Percentiles rank a stretch among this genome's conserved stretches.
phyloP scores from a whole-genome alignment of 2,888 invertebrate species.

The Drosophila antonietae region DNA sequence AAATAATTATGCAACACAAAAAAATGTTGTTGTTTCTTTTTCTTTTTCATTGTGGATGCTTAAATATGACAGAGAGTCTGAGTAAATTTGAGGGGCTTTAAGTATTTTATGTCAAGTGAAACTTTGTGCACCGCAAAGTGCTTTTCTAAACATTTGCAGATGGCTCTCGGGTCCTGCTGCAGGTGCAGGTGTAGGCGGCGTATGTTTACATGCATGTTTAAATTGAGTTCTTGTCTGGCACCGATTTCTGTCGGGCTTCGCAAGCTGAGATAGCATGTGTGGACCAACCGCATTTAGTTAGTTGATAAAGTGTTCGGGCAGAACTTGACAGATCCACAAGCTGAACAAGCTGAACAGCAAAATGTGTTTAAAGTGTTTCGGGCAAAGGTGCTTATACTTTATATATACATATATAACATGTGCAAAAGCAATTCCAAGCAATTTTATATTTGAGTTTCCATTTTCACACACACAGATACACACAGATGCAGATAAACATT shows the following conservation, averaged over 20 bases:
- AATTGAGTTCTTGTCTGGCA: constrained; percentile 15
- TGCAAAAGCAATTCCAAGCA: constrained; percentile 47
- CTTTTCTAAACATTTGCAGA: constrained; percentile 58
- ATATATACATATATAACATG: constrained; percentile 13
- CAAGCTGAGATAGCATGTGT: constrained; percentile 2
- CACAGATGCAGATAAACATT: neutral
- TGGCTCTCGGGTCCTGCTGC: constrained; percentile 37
- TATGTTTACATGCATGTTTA: constrained; percentile 42
- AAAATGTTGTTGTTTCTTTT: constrained; percentile 16
- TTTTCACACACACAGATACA: constrained; percentile 21
- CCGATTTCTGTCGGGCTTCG: constrained; percentile 8
- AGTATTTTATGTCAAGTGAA: constrained; percentile 55
- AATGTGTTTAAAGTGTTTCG: neutral
- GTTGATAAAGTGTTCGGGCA: constrained; percentile 22
- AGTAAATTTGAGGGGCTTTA: neutral
- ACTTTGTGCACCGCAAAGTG: constrained; percentile 56
- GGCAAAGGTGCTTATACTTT: constrained; percentile 36
- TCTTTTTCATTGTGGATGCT: neutral
- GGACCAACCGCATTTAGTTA: constrained; percentile 40
- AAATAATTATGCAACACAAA: constrained; percentile 70
- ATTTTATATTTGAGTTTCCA: constrained; percentile 53
- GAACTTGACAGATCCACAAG: constrained; percentile 4
- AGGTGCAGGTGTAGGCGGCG: constrained; percentile 10
- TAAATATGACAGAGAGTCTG: constrained; percentile 6
- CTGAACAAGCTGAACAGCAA: neutral